phyloP scores from a whole-genome alignment of 2,113 vertebrate species.

The Anoura caudifer region DNA sequence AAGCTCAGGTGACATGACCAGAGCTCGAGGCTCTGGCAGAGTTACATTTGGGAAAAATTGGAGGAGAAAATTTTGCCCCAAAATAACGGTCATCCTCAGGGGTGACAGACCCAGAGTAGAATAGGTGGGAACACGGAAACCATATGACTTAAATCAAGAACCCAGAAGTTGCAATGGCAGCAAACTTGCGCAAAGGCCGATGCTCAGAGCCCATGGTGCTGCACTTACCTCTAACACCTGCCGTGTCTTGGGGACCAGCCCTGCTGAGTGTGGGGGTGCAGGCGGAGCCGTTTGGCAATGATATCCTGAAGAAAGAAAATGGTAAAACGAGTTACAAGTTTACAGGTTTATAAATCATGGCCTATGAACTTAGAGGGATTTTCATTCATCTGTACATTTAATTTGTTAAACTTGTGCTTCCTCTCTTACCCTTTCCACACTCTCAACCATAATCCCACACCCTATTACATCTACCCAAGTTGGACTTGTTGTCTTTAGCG shows the following conservation, averaged over 20 bases:
- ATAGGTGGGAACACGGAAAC: background rate
- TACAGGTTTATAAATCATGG: background rate
- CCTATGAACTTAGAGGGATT: background rate
- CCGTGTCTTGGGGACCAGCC: background rate
- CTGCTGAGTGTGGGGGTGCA: background rate
- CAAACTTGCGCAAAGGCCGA: background rate
- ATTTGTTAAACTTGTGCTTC: background rate
- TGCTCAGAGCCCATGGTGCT: background rate
- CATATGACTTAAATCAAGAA: background rate
- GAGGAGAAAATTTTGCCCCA: background rate
- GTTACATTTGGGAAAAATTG: background rate
- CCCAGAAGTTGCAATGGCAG: background rate
- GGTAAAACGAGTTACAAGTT: background rate
- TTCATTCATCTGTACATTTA: background rate
- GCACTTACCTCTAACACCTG: slow-evolving; percentile 42
- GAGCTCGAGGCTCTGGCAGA: background rate
- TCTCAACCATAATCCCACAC: background rate
- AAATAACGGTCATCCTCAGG: background rate
- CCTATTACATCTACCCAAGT: background rate
- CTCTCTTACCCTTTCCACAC: background rate
- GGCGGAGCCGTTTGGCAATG: slow-evolving; percentile 39
- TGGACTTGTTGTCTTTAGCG: background rate
- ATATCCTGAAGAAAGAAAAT: slow-evolving; percentile 23
- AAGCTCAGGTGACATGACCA: background rate
- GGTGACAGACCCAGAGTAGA: background rate